Base-by-base conservation (phyloP, 2,888 invertebrate species). In the Drosophila mimica region DNA sequence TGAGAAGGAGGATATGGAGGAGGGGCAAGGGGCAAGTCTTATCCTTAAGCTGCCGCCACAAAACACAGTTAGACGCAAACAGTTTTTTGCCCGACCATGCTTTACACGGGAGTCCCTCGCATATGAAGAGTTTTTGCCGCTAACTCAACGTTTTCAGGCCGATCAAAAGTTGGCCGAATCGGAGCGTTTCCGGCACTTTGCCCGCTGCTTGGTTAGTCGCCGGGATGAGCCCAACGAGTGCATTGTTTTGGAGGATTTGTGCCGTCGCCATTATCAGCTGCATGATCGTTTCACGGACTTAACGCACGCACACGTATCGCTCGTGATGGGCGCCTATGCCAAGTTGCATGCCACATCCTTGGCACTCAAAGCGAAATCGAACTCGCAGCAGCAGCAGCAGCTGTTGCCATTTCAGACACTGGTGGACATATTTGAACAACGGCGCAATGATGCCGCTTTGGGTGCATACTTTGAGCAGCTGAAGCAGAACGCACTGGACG, bases 261-360 rank as follows among this genome's bases (percentile, higher is more conserved):
- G 91, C 61, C 73, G 84, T n/a, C 81, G 88, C 33, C 93, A 93
- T 13, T 94, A 93, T 79, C 77, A 87, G 25, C 93, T 94, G 93
- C 93, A 91, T 53, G 92, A 94, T 69, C 92, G 94, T 61, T 92
- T 92, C 46, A 86, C 92, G 34, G 92, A 92, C 1, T 72, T 94
- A 1, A 88, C 92, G 9, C 66, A 91, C 7, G 92, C 93, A 6
- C 91, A 93, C 75, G 92, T 93, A 4, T 90, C 90, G 25, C 76
- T 91, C 15, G 92, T 94, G 4, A 91, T 94, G 70, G 89, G 92
- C 61, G 91, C 92, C 8, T 91, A 94, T 48, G 94, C 93, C 13
- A 94, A 94, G 51, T 92, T 94, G 57, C 94, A 94, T 77, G 94
- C 94, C 0, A 83, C 94, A 6, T 94, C 94, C 4, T 88, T 94